phyloP scores from a whole-genome alignment of 2,797 vertebrate genomes.

The Danionella dracula region DNA sequence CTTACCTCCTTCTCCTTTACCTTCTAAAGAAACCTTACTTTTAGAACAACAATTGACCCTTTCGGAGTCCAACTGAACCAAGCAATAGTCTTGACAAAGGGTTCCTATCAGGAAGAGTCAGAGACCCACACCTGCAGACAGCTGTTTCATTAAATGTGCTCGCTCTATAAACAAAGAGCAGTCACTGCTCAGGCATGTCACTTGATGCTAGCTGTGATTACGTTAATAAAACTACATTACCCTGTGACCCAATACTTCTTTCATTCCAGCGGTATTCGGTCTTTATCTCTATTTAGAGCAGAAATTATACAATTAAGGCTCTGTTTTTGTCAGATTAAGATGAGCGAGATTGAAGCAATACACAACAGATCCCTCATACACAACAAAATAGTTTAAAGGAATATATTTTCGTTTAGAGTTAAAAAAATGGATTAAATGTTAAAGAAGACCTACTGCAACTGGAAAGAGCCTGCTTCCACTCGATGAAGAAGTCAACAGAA shows the following conservation, averaged over 20 bases:
- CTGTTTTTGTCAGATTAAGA: conserved; percentile 1
- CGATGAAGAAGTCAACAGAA: conserved; percentile 42
- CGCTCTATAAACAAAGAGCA: conserved; percentile 67
- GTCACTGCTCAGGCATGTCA: conserved; percentile 31
- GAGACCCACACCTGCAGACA: conserved; percentile 47
- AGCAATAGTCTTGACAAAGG: conserved; percentile 22
- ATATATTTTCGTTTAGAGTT: not conserved
- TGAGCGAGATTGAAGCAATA: too few relatives aligned
- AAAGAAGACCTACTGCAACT: conserved; percentile 18
- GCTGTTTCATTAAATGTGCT: conserved; percentile 44
- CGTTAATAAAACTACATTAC: conserved; percentile 52
- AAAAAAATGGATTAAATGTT: not conserved
- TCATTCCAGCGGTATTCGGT: conserved; percentile 53
- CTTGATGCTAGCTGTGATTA: conserved; percentile 5
- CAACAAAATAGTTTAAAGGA: too few relatives aligned
- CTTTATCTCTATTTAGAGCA: conserved; percentile 61
- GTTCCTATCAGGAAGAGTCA: too few relatives aligned
- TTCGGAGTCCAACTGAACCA: not conserved
- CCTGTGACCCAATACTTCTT: conserved; percentile 79
- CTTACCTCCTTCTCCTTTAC: too few relatives aligned
- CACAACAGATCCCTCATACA: too few relatives aligned
- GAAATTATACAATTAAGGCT: conserved; percentile 48
- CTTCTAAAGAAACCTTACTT: too few relatives aligned
- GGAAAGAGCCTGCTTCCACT: conserved; percentile 27
- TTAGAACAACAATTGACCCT: not conserved